Percentiles rank a stretch among this genome's conserved stretches.
phyloP scores from a whole-genome alignment of 1,140 invertebrate species.

The Drosophila pectinifera region DNA sequence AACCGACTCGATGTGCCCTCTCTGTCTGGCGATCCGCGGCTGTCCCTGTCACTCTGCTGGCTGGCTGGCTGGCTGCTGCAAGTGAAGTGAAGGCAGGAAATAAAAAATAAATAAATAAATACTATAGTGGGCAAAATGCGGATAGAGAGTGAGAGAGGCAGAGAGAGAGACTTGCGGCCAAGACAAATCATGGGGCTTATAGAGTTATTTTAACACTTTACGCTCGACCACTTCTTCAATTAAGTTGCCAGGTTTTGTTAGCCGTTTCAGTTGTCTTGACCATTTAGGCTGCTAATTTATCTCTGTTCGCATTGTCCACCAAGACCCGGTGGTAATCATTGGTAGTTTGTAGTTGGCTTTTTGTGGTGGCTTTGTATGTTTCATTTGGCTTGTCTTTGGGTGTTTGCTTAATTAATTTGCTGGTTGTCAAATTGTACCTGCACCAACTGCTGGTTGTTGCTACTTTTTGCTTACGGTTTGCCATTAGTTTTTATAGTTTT shows the following conservation, averaged over 20 bases:
- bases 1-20: slow-evolving; percentile 57
- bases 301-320: slow-evolving; percentile 50
- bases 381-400: slow-evolving; percentile 55
- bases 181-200: slow-evolving; percentile 53
- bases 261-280: slow-evolving; percentile 55
- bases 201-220: slow-evolving; percentile 49
- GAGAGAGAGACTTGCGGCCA: slow-evolving; percentile 26
- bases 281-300: slow-evolving; percentile 78
- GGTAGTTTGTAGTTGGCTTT: slow-evolving; percentile 21
- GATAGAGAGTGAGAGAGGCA: slow-evolving; percentile 7
- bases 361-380: slow-evolving; percentile 51
- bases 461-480: slow-evolving; percentile 11
- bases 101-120: slow-evolving; percentile 31
- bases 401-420: slow-evolving; percentile 78
- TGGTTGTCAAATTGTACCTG: slow-evolving; percentile 56
- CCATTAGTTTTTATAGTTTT: slow-evolving; percentile 28
- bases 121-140: slow-evolving; percentile 39
- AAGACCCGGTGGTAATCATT: slow-evolving; percentile 31
- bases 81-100: slow-evolving; percentile 66
- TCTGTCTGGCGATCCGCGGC: slow-evolving; percentile 26
- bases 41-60: slow-evolving; percentile 16
- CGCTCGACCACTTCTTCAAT: slow-evolving; percentile 72
- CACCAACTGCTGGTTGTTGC: slow-evolving; percentile 19
- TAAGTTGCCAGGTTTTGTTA: slow-evolving; percentile 59
- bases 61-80: slow-evolving; percentile 42